Evolutionary conservation across 2,113 vertebrate genomes (phyloP).

Genomic region (Xiphorhynchus elegans): DNA sequence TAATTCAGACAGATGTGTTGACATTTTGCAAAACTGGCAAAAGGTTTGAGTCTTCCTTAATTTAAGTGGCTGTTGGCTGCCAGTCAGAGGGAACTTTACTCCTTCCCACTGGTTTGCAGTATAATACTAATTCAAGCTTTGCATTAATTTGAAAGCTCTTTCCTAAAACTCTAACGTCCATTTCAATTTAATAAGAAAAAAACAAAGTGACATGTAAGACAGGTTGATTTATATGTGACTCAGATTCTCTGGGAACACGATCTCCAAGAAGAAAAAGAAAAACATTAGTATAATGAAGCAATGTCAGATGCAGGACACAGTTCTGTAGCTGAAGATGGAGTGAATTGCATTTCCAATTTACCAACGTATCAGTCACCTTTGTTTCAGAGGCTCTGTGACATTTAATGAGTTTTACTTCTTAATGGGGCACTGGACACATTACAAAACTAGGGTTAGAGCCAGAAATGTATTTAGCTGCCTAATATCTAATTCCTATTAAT

Average conservation of each 20-base stretch:
- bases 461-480: not conserved
- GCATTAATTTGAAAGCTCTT: conserved; percentile 28
- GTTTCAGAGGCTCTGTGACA: not conserved
- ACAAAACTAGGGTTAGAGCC: not conserved
- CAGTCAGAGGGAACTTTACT: not conserved
- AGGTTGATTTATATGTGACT: conserved; percentile 21
- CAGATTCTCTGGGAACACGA: not conserved
- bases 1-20: not conserved
- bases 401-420: conserved; percentile 1
- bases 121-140: not conserved
- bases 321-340: conserved; percentile 3
- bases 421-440: not conserved
- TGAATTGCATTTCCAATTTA: conserved; percentile 1
- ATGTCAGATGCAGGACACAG: not conserved
- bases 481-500: not conserved
- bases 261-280: not conserved
- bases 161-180: conserved; percentile 11
- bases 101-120: not conserved
- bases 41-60: conserved; percentile 19
- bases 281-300: not conserved
- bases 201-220: not conserved
- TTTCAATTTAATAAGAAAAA: conserved; percentile 13
- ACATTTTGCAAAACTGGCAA: conserved; percentile 7
- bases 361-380: not conserved
- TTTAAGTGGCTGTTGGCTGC: conserved; percentile 60